phyloP scores from a whole-genome alignment of 2,888 invertebrate genomes.

The Timandra comae region DNA sequence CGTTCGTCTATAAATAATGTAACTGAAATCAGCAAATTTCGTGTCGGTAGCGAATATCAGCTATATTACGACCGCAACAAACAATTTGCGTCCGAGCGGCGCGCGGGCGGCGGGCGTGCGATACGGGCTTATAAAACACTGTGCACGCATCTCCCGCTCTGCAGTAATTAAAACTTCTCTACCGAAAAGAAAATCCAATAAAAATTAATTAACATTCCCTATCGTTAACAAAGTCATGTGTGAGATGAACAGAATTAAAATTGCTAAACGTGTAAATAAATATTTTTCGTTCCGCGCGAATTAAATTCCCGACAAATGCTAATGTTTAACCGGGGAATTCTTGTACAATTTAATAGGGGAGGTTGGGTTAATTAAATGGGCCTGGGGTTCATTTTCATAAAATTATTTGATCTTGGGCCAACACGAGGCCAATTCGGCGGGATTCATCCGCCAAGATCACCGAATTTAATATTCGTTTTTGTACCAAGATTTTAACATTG shows the following conservation, averaged over 20 bases:
- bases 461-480: constrained; percentile 60
- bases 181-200: constrained; percentile 62
- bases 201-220: constrained; percentile 55
- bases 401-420: constrained; percentile 69
- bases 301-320: constrained; percentile 70
- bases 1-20: constrained; percentile 41
- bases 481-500: constrained; percentile 33
- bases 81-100: constrained; percentile 47
- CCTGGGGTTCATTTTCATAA: constrained; percentile 68
- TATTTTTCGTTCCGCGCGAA: constrained; percentile 57
- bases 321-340: constrained; percentile 73
- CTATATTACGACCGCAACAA: constrained; percentile 54
- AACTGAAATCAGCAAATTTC: constrained; percentile 42
- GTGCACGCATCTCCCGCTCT: constrained; percentile 39
- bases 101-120: too few relatives aligned
- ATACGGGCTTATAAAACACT: constrained; percentile 40
- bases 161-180: constrained; percentile 62
- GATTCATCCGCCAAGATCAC: constrained; percentile 51
- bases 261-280: constrained; percentile 54
- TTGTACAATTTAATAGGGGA: constrained; percentile 68
- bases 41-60: constrained; percentile 38
- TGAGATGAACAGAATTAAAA: constrained; percentile 48
- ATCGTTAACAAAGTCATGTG: constrained; percentile 46
- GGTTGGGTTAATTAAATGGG: constrained; percentile 72
- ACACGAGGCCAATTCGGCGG: constrained; percentile 50